These are phyloP conservation scores for Stegodyphus dumicola DNA, from an alignment of 1,140 invertebrate species.

Conservation along the genomic window DNA sequence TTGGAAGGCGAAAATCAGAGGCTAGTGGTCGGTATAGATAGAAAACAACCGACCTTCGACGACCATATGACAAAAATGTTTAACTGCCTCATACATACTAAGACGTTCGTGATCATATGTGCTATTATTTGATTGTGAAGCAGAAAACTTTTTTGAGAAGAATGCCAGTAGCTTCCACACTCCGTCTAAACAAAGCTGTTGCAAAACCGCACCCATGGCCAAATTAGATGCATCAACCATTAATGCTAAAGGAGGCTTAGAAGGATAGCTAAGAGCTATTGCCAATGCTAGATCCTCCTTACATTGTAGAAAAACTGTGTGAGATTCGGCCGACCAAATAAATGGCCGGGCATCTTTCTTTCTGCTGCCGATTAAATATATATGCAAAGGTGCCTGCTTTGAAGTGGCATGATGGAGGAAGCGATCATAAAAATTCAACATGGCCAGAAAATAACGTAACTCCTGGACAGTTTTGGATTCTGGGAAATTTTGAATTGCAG, in stretches of 20 bases:
- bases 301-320: not conserved
- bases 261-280: not conserved
- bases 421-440: conserved; percentile 20
- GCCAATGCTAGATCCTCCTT: not conserved
- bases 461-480: not conserved
- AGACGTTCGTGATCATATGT: conserved; percentile 70
- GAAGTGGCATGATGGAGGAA: conserved; percentile 5
- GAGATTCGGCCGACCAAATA: not conserved
- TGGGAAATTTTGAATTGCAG: not conserved
- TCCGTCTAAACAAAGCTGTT: not conserved
- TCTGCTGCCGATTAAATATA: not conserved
- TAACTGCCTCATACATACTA: not conserved
- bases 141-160: conserved; percentile 17
- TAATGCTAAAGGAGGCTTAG: not conserved
- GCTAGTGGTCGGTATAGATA: no score
- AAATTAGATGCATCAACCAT: not conserved
- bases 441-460: not conserved
- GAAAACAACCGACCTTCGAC: no score
- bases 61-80: conserved; percentile 3
- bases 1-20: no score
- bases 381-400: not conserved
- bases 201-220: not conserved
- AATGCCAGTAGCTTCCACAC: not conserved
- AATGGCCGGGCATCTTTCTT: not conserved
- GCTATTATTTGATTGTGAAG: conserved; percentile 64